Base-by-base conservation (phyloP, 53 echinoderm and acorn worm species). In the Patiria pectinifera region DNA sequence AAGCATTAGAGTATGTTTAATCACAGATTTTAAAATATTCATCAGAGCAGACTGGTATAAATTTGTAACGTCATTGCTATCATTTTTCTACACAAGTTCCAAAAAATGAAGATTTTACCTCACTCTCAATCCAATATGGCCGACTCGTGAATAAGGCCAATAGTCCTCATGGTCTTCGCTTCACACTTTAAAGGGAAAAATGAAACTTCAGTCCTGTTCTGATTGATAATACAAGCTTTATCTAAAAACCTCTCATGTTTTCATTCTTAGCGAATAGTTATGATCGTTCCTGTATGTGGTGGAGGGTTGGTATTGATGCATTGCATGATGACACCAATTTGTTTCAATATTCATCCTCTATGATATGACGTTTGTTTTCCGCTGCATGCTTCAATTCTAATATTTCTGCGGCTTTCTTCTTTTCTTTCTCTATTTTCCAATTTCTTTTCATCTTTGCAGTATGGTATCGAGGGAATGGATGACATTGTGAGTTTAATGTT, bases 391-490 rank as follows among this genome's bases (percentile, higher is more conserved):
- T 91, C 81, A 66, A 69, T 83, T 86, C 78, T 79, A 60, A 79
- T 79, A 86, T 79, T 80, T 86, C 78, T 81, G 77, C 81, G 22
- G 78, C 81, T 53, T 47, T 25, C 49, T 81, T 16, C 86, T 71
- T 63, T 86, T 47, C 86, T 86, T 71, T n/a, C 80, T 53, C 48
- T 62, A 25, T 78, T 78, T 80, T 74, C 82, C 58, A 49, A 59
- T 74, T 72, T 89, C 89, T 59, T 91, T 59, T 94, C 76, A 71
- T 71, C 62, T 80, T 45, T 46, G 70, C 91, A 97, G 97, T 91
- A 95, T 87, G 95, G 95, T 94, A 94, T 97, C 95, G 97, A 97
- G 62, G 95, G 93, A 44, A 91, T 97, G 91, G 97, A 97, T 94
- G 97, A 97, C 78, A 94, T 95, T 93, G 97, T 97, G 95, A 97